phyloP scores from a whole-genome alignment of 2,113 vertebrate genomes.

The Pavo muticus region DNA sequence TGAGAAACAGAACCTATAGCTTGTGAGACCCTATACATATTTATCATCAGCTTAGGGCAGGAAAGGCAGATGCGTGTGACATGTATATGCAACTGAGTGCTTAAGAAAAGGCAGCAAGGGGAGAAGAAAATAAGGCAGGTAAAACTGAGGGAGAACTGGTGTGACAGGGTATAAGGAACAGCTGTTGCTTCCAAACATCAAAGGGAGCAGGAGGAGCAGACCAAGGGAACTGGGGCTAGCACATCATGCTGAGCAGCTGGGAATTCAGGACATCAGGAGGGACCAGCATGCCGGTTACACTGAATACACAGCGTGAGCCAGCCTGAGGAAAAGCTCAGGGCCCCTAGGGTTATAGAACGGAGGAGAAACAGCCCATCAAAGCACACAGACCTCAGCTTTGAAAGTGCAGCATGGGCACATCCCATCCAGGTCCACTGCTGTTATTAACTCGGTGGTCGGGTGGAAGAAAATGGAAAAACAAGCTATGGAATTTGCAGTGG shows the following conservation, averaged over 20 bases:
- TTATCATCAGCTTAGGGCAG: neutral
- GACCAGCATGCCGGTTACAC: neutral
- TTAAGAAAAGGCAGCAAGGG: neutral
- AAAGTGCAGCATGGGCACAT: neutral
- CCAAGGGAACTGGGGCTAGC: conserved; percentile 15
- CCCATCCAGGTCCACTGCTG: neutral
- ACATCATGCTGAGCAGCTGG: conserved; percentile 39
- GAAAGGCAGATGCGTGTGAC: neutral
- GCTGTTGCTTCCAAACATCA: conserved; percentile 46
- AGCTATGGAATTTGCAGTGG: neutral
- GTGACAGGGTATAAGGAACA: neutral
- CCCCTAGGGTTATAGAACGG: neutral
- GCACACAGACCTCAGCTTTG: neutral
- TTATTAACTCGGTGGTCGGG: neutral
- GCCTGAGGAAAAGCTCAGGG: neutral
- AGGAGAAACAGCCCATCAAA: neutral
- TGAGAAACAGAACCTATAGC: neutral
- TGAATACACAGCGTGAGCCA: neutral
- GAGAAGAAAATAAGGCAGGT: conserved; percentile 22
- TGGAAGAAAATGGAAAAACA: conserved; percentile 16
- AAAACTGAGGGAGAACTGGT: neutral
- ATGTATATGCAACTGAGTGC: neutral
- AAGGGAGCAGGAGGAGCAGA: neutral
- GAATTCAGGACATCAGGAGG: conserved; percentile 32
- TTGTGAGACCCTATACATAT: neutral